A percentile compares a stretch with the other conserved stretches of the same genome.
These are phyloP conservation scores for Pantala flavescens DNA, from an alignment of 1,140 invertebrate genomes.

Conservation along the genomic window DNA sequence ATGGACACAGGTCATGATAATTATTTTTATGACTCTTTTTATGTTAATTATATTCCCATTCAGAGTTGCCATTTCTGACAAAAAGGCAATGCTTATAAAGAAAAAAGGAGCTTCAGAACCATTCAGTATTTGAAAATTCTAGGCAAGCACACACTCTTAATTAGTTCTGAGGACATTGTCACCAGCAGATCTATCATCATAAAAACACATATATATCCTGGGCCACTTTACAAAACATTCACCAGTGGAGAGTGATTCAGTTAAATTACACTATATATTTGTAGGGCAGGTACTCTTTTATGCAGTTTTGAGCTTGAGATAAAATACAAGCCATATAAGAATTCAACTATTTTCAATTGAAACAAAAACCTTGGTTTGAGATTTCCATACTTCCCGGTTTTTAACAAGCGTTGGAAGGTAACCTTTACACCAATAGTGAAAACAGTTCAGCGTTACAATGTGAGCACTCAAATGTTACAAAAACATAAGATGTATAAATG, in stretches of 20 bases:
- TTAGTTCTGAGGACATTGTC: conserved; percentile 5
- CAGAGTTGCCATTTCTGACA: conserved; percentile 18
- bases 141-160: conserved; percentile 12
- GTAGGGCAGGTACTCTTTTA: conserved; percentile 4
- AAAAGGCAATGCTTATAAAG: conserved; percentile 18
- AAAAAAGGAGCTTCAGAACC: conserved; percentile 13
- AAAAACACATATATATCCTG: background rate
- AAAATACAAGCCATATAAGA: background rate
- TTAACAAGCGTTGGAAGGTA: background rate
- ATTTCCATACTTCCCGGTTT: background rate
- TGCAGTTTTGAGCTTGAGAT: conserved; percentile 1
- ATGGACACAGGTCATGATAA: conserved; percentile 10
- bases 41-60: background rate
- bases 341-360: conserved; percentile 4
- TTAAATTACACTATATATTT: background rate
- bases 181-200: conserved; percentile 8
- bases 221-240: conserved; percentile 1
- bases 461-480: no score
- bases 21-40: background rate
- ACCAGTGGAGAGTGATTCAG: conserved; percentile 8
- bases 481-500: background rate
- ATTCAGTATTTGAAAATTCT: conserved; percentile 15
- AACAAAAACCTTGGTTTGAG: background rate
- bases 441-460: background rate
- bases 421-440: background rate